A percentile compares a stretch with the other conserved stretches of the same genome.
Conservation (phyloP, 2,888 invertebrate genomes). For the Cybosia mesomella region DNA sequence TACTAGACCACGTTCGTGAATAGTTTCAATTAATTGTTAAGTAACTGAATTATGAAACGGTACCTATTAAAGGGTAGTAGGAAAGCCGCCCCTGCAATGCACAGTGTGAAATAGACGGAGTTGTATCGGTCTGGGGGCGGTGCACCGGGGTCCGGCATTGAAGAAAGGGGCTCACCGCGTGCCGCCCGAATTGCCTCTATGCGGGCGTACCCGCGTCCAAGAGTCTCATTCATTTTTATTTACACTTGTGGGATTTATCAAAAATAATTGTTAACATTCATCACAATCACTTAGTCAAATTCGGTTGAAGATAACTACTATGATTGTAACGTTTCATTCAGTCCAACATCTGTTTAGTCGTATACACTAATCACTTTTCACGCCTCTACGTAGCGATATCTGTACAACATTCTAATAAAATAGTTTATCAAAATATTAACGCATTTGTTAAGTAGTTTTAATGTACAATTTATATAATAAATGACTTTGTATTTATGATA, state of each 20-base stretch:
- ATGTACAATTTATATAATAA: background rate
- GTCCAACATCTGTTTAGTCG: background rate
- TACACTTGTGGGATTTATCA: slow-evolving; percentile 1
- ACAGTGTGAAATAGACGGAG: slow-evolving; percentile 91
- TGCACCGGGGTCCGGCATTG: slow-evolving; percentile 82
- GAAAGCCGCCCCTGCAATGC: slow-evolving; percentile 96
- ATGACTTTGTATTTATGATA: slow-evolving; percentile 35
- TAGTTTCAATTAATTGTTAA: background rate
- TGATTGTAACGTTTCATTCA: background rate
- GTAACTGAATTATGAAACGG: slow-evolving; percentile 7
- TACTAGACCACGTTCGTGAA: background rate
- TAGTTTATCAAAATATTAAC: background rate
- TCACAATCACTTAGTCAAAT: background rate
- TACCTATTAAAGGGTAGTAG: slow-evolving; percentile 97
- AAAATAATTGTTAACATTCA: background rate
- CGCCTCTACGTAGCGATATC: background rate
- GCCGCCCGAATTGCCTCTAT: slow-evolving; percentile 87
- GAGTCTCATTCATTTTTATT: slow-evolving; percentile 88
- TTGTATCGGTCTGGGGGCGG: slow-evolving; percentile 91
- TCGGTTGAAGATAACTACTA: background rate
- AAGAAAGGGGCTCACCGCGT: slow-evolving; percentile 75
- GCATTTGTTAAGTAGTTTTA: background rate
- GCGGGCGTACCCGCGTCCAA: slow-evolving; percentile 89
- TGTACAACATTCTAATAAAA: background rate
- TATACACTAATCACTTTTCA: background rate